Conservation (phyloP, 1,140 invertebrate species). For the Andricus grossulariae region DNA sequence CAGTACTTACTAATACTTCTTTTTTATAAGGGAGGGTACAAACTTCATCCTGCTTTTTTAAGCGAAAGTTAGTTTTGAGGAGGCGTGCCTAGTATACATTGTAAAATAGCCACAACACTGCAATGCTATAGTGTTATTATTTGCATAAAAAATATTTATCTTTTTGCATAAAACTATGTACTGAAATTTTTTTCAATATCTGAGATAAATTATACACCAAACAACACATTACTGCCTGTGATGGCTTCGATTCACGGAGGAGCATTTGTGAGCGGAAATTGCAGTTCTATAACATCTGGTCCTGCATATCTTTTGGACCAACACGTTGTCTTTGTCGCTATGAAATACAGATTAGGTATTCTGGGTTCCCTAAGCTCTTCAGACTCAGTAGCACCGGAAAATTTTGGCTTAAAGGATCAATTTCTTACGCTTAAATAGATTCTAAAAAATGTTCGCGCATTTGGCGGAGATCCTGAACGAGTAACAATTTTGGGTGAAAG, state of each 20-base stretch:
- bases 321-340: slow-evolving; percentile 74
- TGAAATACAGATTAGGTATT: slow-evolving; percentile 76
- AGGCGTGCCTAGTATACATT: too few relatives aligned
- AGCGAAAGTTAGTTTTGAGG: too few relatives aligned
- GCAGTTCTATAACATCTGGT: slow-evolving; percentile 45
- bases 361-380: slow-evolving; percentile 69
- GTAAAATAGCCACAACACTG: too few relatives aligned
- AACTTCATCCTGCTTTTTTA: too few relatives aligned
- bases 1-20: too few relatives aligned
- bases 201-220: slow-evolving; percentile 25
- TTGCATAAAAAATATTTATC: too few relatives aligned
- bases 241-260: slow-evolving; percentile 75
- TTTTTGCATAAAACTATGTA: too few relatives aligned
- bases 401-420: slow-evolving; percentile 76
- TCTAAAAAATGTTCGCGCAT: slow-evolving; percentile 57
- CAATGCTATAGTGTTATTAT: too few relatives aligned
- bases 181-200: background rate
- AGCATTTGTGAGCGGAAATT: slow-evolving; percentile 58
- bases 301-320: slow-evolving; percentile 69
- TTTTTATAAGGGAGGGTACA: too few relatives aligned
- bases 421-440: slow-evolving; percentile 69
- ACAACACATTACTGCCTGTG: slow-evolving; percentile 39
- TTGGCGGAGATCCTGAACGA: slow-evolving; percentile 72
- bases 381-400: slow-evolving; percentile 68
- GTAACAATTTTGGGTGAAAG: slow-evolving; percentile 69